phyloP scores from a whole-genome alignment of 2,113 vertebrate species.

The Nymphicus hollandicus region DNA sequence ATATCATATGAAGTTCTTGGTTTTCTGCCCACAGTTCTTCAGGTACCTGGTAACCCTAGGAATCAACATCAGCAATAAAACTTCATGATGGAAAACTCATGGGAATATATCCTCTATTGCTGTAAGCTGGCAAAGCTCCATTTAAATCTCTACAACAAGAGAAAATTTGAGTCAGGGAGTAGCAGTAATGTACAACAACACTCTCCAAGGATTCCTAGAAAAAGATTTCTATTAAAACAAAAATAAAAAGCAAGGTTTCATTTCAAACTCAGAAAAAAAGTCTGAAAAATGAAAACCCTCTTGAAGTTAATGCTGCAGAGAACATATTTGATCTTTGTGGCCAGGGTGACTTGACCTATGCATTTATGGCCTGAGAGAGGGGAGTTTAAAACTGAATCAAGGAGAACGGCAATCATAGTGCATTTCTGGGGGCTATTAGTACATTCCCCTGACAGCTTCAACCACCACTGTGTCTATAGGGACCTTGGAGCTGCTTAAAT shows the following conservation, averaged over 20 bases:
- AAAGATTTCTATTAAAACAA: constrained; percentile 22
- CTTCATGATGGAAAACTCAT: constrained; percentile 7
- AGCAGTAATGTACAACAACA: neutral
- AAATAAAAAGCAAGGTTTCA: constrained; percentile 20
- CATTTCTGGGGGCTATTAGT: constrained; percentile 13
- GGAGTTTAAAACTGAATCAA: constrained; percentile 6
- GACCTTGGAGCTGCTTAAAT: constrained; percentile 29
- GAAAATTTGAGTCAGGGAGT: constrained; percentile 33
- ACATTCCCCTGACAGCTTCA: neutral
- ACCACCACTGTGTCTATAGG: neutral
- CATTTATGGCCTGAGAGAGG: neutral
- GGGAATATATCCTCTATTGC: neutral
- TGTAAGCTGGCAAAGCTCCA: constrained; percentile 4
- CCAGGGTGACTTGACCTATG: neutral
- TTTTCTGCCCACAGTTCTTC: constrained; percentile 18
- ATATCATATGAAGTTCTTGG: constrained; percentile 7
- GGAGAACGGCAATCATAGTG: neutral
- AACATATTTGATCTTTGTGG: neutral
- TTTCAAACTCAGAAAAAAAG: neutral
- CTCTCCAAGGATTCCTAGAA: constrained; percentile 21
- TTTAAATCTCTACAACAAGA: constrained; percentile 1
- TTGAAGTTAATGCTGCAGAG: neutral
- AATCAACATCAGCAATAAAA: constrained; percentile 49
- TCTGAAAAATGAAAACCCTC: neutral
- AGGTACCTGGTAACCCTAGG: constrained; percentile 26